Percentiles rank a stretch among this genome's conserved stretches.
Conservation (phyloP, 1,140 invertebrate genomes). For the Archivesica marissinica region DNA sequence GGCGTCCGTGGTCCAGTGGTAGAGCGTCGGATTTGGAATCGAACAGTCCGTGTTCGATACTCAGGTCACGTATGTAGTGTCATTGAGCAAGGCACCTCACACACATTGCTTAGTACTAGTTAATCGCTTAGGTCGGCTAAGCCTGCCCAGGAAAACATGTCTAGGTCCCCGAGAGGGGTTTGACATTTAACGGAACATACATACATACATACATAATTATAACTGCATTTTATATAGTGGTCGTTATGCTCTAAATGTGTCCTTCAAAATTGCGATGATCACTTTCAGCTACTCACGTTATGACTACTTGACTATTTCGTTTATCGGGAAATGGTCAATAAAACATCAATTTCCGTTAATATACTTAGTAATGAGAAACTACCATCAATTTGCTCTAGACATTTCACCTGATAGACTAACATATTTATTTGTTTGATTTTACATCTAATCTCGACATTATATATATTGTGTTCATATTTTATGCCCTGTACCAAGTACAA, state of each 20-base stretch:
- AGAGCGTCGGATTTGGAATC: no score
- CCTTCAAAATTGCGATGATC: not conserved
- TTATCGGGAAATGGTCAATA: not conserved
- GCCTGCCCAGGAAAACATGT: no score
- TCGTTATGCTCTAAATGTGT: not conserved
- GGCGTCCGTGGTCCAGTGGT: no score
- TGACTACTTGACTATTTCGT: not conserved
- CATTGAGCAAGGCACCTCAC: no score
- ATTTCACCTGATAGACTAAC: conserved; percentile 27
- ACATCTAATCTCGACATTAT: conserved; percentile 10
- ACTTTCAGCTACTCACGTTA: not conserved
- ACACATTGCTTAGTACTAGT: no score
- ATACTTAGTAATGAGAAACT: not conserved
- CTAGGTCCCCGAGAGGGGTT: no score
- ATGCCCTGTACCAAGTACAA: not conserved
- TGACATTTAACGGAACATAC: no score
- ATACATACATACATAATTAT: no score
- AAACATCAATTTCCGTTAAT: not conserved
- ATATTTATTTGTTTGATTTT: conserved; percentile 14
- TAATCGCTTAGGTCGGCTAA: no score
- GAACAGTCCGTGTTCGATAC: no score
- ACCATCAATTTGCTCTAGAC: not conserved
- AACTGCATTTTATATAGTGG: no score
- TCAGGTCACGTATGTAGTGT: no score
- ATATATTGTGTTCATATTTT: not conserved